phyloP scores from a whole-genome alignment of 2,797 vertebrate genomes.

The Carapus acus region DNA sequence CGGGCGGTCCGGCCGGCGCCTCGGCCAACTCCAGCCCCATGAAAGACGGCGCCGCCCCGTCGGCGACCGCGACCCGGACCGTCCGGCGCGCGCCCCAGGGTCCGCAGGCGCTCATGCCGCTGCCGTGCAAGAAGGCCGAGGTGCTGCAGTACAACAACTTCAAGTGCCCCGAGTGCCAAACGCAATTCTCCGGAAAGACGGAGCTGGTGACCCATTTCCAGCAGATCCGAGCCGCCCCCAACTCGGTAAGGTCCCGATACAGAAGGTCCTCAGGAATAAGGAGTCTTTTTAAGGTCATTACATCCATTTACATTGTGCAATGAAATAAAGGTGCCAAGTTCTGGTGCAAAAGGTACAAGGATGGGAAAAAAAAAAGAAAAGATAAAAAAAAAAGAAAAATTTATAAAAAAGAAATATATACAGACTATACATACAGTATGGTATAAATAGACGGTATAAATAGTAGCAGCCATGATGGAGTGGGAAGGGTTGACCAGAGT shows the following conservation, averaged over 20 bases:
- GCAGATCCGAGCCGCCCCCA: conserved; percentile 73
- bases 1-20: conserved; percentile 41
- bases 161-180: conserved; percentile 89
- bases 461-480: too few species aligned
- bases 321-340: too few species aligned
- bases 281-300: too few species aligned
- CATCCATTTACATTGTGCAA: too few species aligned
- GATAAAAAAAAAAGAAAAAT: too few species aligned
- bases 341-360: too few species aligned
- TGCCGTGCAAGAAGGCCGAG: conserved; percentile 69
- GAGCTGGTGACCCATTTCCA: conserved; percentile 91
- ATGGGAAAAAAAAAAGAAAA: too few species aligned
- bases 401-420: too few species aligned
- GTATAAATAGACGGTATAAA: too few species aligned
- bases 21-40: conserved; percentile 63
- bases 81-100: conserved; percentile 69
- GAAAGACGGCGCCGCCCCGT: conserved; percentile 61
- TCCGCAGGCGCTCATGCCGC: conserved; percentile 76
- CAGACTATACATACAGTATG: too few species aligned
- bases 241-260: conserved; percentile 62
- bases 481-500: too few species aligned
- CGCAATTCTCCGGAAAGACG: conserved; percentile 81
- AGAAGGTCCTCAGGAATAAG: too few species aligned
- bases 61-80: conserved; percentile 55
- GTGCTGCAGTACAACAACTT: conserved; percentile 78